Evolutionary conservation across 2,888 invertebrate genomes (phyloP).

Genomic region (Limnephilus lunatus): DNA sequence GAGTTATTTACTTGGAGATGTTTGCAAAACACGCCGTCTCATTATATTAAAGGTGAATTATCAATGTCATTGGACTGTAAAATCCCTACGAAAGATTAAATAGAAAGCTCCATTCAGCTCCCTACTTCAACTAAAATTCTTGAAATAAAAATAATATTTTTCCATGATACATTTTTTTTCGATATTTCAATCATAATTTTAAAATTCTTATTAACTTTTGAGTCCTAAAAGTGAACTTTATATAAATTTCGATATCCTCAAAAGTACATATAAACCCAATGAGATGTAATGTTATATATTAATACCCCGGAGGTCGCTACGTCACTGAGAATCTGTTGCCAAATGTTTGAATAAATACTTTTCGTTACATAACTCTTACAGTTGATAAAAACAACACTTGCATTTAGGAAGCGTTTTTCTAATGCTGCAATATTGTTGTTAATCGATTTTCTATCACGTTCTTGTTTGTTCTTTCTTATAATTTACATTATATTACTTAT

Average conservation of each 20-base stretch:
- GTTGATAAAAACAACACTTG: not conserved
- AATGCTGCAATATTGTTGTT: too few species aligned
- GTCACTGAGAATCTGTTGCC: not conserved
- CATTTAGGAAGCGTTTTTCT: too few species aligned
- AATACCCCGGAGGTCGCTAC: not conserved
- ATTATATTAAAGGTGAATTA: not conserved
- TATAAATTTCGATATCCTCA: not conserved
- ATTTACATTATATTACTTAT: too few species aligned
- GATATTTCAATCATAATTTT: not conserved
- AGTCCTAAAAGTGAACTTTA: not conserved
- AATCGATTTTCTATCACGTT: too few species aligned
- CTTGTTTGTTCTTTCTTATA: too few species aligned
- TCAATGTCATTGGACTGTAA: not conserved
- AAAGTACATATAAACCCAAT: too few species aligned
- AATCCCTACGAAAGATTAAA: not conserved
- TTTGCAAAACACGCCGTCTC: not conserved
- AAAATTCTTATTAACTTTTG: not conserved
- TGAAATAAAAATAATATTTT: not conserved
- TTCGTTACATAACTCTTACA: not conserved
- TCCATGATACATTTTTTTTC: not conserved
- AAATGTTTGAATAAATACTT: not conserved
- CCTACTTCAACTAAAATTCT: not conserved
- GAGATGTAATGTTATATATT: too few species aligned
- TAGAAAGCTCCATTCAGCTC: not conserved
- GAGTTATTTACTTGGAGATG: not conserved